These are phyloP conservation scores for Microdon myrmicae DNA, from an alignment of 2,888 invertebrate species.

Conservation along the genomic window DNA sequence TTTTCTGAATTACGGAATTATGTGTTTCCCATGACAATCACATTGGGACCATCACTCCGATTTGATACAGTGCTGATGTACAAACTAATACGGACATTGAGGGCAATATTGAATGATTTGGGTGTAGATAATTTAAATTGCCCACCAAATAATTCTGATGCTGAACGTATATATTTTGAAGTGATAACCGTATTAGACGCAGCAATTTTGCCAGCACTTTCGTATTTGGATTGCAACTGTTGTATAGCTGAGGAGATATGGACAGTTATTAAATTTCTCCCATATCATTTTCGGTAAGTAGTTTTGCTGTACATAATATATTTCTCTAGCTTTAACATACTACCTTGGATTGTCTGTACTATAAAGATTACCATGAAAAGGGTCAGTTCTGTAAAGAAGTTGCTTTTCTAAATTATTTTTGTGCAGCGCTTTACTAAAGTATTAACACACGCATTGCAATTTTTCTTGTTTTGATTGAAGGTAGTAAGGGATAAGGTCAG, in stretches of 20 bases:
- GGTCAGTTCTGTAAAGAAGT: too few species aligned
- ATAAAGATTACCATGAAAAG: too few species aligned
- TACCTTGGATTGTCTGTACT: too few species aligned
- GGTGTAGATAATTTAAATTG: slow-evolving; percentile 64
- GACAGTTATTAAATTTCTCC: slow-evolving; percentile 85
- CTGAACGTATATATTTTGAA: slow-evolving; percentile 79
- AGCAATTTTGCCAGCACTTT: slow-evolving; percentile 88
- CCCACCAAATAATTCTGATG: slow-evolving; percentile 59
- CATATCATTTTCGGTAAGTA: slow-evolving; percentile 78
- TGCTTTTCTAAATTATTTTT: too few species aligned
- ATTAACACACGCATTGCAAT: too few species aligned
- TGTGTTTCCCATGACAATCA: slow-evolving; percentile 85
- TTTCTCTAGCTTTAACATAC: too few species aligned
- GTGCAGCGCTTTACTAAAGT: too few species aligned
- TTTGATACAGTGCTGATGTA: slow-evolving; percentile 90
- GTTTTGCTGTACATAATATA: too few species aligned
- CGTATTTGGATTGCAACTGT: slow-evolving; percentile 93
- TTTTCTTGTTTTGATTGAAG: too few species aligned
- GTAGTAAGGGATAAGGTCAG: too few species aligned
- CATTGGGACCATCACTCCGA: slow-evolving; percentile 88
- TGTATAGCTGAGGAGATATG: slow-evolving; percentile 97
- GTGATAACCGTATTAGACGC: slow-evolving; percentile 88
- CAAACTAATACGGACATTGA: slow-evolving; percentile 76
- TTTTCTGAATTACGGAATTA: slow-evolving; percentile 79
- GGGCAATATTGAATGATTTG: slow-evolving; percentile 64